Conservation (phyloP, 1,140 invertebrate genomes). For the Antheraea mylitta region DNA sequence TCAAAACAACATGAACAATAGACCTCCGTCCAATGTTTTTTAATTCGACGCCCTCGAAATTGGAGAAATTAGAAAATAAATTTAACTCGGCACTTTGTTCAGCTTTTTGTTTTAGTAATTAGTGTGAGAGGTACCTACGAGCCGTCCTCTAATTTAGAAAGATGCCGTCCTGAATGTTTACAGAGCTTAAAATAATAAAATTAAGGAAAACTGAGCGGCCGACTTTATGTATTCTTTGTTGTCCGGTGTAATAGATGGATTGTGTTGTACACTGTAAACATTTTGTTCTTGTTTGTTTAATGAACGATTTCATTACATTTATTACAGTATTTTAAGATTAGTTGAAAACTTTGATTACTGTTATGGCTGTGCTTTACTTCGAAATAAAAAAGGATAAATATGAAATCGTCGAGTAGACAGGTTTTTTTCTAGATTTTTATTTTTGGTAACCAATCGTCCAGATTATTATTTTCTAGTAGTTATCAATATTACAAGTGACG, state of each 20-base stretch:
- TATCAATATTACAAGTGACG: too few species aligned
- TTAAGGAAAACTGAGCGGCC: constrained; percentile 31
- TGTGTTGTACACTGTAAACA: background rate
- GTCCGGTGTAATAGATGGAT: background rate
- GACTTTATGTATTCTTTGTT: constrained; percentile 13
- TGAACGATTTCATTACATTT: background rate
- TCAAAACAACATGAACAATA: constrained; percentile 52
- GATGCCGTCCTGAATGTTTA: constrained; percentile 41
- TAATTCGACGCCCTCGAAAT: constrained; percentile 44
- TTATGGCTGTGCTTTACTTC: too few species aligned
- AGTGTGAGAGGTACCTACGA: constrained; percentile 40
- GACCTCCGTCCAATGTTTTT: constrained; percentile 53
- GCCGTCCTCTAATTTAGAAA: constrained; percentile 1
- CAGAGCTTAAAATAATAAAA: constrained; percentile 69
- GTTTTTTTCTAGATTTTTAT: too few species aligned
- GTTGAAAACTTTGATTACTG: too few species aligned
- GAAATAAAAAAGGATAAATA: too few species aligned
- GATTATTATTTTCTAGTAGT: too few species aligned
- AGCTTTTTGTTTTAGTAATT: constrained; percentile 72
- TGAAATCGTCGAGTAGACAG: too few species aligned
- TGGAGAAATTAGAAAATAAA: constrained; percentile 71
- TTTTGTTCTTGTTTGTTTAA: background rate
- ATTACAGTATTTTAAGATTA: too few species aligned
- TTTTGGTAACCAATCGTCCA: too few species aligned
- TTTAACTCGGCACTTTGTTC: constrained; percentile 48